These are phyloP conservation scores for Torymus aiolomorphi DNA, from an alignment of 2,888 invertebrate genomes.

Conservation along the genomic window DNA sequence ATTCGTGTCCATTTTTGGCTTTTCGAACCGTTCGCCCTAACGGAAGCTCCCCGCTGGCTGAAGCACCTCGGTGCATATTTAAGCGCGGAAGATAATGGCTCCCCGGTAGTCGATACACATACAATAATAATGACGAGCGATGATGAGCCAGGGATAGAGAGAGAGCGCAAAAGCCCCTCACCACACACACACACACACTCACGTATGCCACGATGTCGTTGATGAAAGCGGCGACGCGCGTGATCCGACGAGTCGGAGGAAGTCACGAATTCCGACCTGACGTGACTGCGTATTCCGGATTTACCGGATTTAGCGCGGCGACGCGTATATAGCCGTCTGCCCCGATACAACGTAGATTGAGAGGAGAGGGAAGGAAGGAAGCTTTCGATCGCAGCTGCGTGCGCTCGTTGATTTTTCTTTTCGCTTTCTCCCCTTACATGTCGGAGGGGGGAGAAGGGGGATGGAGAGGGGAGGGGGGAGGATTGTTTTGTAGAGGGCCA, in stretches of 20 bases:
- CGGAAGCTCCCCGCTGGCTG: too few relatives aligned
- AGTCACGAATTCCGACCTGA: constrained; percentile 71
- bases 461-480: too few relatives aligned
- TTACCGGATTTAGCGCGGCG: constrained; percentile 55
- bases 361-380: not conserved
- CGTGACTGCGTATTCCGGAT: constrained; percentile 65
- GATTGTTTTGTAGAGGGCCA: constrained; percentile 23
- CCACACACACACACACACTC: too few relatives aligned
- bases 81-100: too few relatives aligned
- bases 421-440: not conserved
- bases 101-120: not conserved
- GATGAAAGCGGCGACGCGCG: constrained; percentile 67
- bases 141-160: not conserved
- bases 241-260: constrained; percentile 69
- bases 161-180: too few relatives aligned
- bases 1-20: too few relatives aligned
- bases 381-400: constrained; percentile 6
- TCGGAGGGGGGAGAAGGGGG: too few relatives aligned
- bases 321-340: too few relatives aligned
- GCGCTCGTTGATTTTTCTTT: too few relatives aligned
- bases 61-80: not conserved
- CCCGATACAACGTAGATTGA: too few relatives aligned
- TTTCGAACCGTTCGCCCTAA: too few relatives aligned
- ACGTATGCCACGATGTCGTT: constrained; percentile 59
- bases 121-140: not conserved